Percentiles rank a stretch among this genome's conserved stretches.
These are phyloP conservation scores for Ceratina australensis DNA, from an alignment of 1,140 invertebrate genomes.

Conservation along the genomic window DNA sequence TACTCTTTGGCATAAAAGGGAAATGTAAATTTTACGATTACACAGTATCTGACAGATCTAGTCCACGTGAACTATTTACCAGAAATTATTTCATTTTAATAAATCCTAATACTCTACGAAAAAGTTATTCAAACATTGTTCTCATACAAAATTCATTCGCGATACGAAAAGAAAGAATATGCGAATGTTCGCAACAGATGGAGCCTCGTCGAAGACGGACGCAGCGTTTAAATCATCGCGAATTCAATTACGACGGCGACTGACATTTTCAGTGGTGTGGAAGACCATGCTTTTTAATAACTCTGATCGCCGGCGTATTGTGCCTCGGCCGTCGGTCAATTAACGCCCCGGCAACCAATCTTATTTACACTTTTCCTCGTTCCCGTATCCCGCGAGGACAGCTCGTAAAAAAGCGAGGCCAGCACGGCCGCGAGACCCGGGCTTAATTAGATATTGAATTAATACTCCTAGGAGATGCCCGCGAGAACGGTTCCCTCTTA, in stretches of 20 bases:
- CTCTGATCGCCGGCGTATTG: neutral
- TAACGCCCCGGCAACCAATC: slow-evolving; percentile 39
- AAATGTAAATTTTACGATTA: too few relatives aligned
- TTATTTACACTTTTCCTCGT: slow-evolving; percentile 48
- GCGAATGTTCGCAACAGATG: neutral
- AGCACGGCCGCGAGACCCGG: slow-evolving; percentile 49
- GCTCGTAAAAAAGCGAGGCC: slow-evolving; percentile 65
- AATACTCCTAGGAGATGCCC: slow-evolving; percentile 60
- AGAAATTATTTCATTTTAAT: too few relatives aligned
- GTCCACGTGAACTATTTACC: too few relatives aligned
- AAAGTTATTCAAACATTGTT: too few relatives aligned
- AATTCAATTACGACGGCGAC: slow-evolving; percentile 28
- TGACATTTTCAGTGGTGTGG: neutral
- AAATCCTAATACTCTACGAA: too few relatives aligned
- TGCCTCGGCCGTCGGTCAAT: slow-evolving; percentile 33
- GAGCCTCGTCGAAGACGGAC: neutral
- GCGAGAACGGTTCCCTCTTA: slow-evolving; percentile 44
- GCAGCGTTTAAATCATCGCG: neutral
- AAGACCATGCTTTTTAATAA: slow-evolving; percentile 36
- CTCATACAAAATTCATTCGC: too few relatives aligned
- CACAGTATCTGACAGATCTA: too few relatives aligned
- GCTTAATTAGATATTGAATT: slow-evolving; percentile 68
- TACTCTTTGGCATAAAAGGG: too few relatives aligned
- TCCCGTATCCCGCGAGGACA: slow-evolving; percentile 36
- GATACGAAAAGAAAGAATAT: neutral